Conservation (phyloP, 2,888 invertebrate genomes). For the Chalcosyrphus nemorum region DNA sequence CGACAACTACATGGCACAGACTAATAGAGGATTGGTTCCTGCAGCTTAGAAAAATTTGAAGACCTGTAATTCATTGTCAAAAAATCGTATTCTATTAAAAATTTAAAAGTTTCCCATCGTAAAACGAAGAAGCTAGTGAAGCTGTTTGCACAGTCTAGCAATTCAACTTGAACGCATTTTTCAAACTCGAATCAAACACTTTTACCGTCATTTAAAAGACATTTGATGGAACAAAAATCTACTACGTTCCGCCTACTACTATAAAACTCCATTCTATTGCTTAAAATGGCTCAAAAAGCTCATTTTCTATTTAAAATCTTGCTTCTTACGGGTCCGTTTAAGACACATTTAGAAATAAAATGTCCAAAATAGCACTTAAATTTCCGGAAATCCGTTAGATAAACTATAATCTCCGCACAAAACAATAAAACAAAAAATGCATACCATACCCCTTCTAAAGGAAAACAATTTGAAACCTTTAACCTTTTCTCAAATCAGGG, state of each 20-base stretch:
- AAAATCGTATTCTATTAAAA: too few relatives aligned
- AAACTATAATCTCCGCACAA: not conserved
- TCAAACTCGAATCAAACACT: not conserved
- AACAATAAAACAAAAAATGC: not conserved
- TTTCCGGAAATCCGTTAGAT: conserved; percentile 17
- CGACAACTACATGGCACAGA: too few relatives aligned
- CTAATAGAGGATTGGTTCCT: too few relatives aligned
- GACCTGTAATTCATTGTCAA: too few relatives aligned
- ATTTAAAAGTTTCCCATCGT: too few relatives aligned
- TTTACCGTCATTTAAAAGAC: not conserved
- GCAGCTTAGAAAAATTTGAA: too few relatives aligned
- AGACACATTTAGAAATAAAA: not conserved
- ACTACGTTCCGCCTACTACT: not conserved
- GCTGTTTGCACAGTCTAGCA: too few relatives aligned
- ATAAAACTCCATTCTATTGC: not conserved
- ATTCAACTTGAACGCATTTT: too few relatives aligned
- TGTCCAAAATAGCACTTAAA: not conserved
- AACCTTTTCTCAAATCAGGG: conserved; percentile 50
- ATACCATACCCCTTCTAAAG: not conserved
- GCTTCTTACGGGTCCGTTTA: not conserved
- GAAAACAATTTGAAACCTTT: conserved; percentile 47
- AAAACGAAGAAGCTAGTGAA: too few relatives aligned
- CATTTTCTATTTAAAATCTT: not conserved
- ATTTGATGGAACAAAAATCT: conserved; percentile 13
- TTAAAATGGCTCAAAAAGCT: not conserved